Conservation (phyloP, 2,113 vertebrate genomes). For the Macquaria ambigua region DNA sequence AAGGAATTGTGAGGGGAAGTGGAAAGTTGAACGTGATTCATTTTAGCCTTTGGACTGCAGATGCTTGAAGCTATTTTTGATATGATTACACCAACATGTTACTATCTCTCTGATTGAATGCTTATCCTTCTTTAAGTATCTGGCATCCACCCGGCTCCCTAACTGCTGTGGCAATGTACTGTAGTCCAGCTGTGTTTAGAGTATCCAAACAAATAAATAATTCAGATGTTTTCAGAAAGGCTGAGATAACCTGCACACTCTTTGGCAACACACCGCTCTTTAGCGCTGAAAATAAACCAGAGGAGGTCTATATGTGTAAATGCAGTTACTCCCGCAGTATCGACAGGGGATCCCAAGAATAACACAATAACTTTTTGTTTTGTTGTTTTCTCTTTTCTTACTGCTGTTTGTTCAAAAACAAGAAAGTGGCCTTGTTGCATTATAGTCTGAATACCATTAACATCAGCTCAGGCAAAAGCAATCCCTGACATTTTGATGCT, state of each 20-base stretch:
- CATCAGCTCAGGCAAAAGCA: conserved; percentile 11
- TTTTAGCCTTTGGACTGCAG: conserved; percentile 41
- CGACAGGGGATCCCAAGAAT: conserved; percentile 44
- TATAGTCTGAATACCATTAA: conserved; percentile 6
- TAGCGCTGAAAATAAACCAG: conserved; percentile 60
- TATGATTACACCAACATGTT: conserved; percentile 36
- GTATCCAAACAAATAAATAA: conserved; percentile 80
- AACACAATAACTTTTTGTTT: conserved; percentile 31
- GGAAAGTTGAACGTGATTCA: conserved; percentile 41
- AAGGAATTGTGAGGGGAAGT: conserved; percentile 54
- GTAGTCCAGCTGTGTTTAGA: conserved; percentile 71
- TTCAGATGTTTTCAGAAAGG: conserved; percentile 74
- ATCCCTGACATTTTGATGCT: conserved; percentile 3
- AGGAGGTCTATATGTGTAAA: conserved; percentile 44
- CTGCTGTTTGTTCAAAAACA: conserved; percentile 22
- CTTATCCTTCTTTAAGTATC: conserved; percentile 27
- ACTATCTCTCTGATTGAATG: conserved; percentile 16
- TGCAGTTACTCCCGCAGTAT: conserved; percentile 36
- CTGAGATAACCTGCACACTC: conserved; percentile 56
- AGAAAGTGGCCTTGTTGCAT: not conserved
- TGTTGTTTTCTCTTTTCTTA: conserved; percentile 28
- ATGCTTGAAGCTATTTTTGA: conserved; percentile 40
- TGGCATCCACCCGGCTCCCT: conserved; percentile 21
- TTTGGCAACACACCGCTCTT: conserved; percentile 36
- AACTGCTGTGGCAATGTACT: conserved; percentile 53